Percentiles rank a stretch among this genome's conserved stretches.
phyloP scores from a whole-genome alignment of 35 echinoderm and acorn worm species.

The Apostichopus japonicus region DNA sequence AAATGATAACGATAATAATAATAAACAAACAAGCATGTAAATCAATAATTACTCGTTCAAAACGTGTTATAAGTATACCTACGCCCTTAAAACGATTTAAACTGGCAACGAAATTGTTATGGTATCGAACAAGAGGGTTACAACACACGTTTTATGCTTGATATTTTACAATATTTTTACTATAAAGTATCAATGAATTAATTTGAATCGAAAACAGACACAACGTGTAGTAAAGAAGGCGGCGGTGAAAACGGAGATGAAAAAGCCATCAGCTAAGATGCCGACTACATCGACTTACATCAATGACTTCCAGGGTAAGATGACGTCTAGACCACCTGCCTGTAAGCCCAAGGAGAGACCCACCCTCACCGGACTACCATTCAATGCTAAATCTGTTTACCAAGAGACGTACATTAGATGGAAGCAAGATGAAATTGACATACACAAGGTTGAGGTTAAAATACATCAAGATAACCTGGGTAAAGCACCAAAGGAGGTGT shows the following conservation, averaged over 20 bases:
- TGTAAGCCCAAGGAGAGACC: constrained; percentile 62
- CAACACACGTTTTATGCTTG: no score
- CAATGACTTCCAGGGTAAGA: constrained; percentile 56
- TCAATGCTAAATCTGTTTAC: constrained; percentile 74
- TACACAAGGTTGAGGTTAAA: constrained; percentile 63
- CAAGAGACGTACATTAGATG: constrained; percentile 75
- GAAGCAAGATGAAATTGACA: constrained; percentile 57
- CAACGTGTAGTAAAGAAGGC: not conserved
- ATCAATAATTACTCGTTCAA: no score
- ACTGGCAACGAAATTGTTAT: no score
- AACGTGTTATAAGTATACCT: no score
- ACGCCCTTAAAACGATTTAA: no score
- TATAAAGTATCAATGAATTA: no score
- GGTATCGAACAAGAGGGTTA: no score
- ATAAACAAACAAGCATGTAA: no score
- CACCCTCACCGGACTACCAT: constrained; percentile 31
- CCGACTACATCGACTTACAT: constrained; percentile 47
- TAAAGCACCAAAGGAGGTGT: constrained; percentile 33
- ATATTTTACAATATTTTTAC: no score
- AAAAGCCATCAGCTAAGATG: constrained; percentile 37
- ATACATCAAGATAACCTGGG: constrained; percentile 75
- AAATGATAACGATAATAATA: no score
- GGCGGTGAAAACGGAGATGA: constrained; percentile 28
- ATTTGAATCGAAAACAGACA: not conserved
- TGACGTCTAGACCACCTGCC: constrained; percentile 15